These are phyloP conservation scores for Stramonita haemastoma DNA, from an alignment of 2,888 invertebrate genomes.

Conservation along the genomic window DNA sequence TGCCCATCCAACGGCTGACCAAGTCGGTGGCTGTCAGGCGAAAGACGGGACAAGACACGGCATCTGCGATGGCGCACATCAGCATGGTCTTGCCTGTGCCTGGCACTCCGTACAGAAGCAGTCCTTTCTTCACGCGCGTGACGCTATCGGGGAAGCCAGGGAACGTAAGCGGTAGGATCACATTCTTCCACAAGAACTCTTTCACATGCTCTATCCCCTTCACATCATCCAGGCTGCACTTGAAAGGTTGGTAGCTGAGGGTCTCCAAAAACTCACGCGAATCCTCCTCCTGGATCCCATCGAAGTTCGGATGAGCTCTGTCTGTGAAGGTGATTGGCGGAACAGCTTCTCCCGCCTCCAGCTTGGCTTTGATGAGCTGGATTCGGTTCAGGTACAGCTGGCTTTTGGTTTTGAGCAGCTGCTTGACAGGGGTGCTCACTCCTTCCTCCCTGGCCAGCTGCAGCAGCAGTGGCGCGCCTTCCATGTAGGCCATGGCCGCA, in stretches of 20 bases:
- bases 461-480: neutral
- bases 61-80: neutral
- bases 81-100: conserved; percentile 23
- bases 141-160: conserved; percentile 7
- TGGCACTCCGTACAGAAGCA: neutral
- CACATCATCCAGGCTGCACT: conserved; percentile 3
- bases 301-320: neutral
- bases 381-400: conserved; percentile 19
- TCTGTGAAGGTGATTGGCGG: neutral
- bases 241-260: neutral
- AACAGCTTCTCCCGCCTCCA: conserved; percentile 5
- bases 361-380: conserved; percentile 9
- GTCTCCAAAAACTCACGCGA: neutral
- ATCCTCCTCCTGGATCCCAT: neutral
- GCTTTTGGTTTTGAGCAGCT: neutral
- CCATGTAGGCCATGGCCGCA: conserved; percentile 9
- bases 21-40: neutral
- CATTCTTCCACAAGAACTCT: conserved; percentile 16
- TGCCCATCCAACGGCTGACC: neutral
- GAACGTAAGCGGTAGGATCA: neutral
- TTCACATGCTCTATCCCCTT: neutral
- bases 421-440: neutral
- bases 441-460: conserved; percentile 10
- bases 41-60: conserved; percentile 4
- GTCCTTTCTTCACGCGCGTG: neutral